These are phyloP conservation scores for Temnothorax rugatulus DNA, from an alignment of 2,888 invertebrate species.

Conservation along the genomic window DNA sequence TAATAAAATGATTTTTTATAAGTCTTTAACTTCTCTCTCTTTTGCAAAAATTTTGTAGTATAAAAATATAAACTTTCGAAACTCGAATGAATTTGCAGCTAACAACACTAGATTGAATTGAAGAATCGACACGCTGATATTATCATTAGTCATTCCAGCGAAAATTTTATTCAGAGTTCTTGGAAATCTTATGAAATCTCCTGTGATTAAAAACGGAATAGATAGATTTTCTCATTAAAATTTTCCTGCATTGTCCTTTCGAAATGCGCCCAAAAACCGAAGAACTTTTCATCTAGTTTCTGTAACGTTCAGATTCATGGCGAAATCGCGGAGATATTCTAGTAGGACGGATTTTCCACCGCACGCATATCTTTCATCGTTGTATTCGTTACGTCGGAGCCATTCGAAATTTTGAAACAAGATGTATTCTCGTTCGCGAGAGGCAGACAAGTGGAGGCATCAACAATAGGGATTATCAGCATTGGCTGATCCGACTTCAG, in stretches of 20 bases:
- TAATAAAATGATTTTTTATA: slow-evolving; percentile 1
- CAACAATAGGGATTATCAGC: slow-evolving; percentile 84
- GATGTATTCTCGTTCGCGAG: slow-evolving; percentile 72
- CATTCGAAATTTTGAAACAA: slow-evolving; percentile 77
- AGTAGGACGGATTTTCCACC: slow-evolving; percentile 22
- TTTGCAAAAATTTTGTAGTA: neutral
- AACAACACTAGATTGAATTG: slow-evolving; percentile 2
- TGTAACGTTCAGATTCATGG: neutral
- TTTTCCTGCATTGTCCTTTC: neutral
- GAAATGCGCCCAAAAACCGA: neutral
- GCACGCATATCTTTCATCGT: neutral
- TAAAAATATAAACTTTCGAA: neutral
- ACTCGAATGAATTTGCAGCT: neutral
- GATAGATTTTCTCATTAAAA: slow-evolving; percentile 33
- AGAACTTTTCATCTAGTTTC: neutral
- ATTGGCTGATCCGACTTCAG: slow-evolving; percentile 81
- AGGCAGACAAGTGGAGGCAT: slow-evolving; percentile 73
- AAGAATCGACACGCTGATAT: slow-evolving; percentile 1
- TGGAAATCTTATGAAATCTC: neutral
- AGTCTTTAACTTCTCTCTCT: neutral
- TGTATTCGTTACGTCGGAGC: slow-evolving; percentile 47
- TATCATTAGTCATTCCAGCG: neutral
- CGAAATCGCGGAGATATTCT: slow-evolving; percentile 14
- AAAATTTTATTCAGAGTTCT: slow-evolving; percentile 5
- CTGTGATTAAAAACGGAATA: neutral